Evolutionary conservation across 92 coral and sea anemone genomes (phyloP).

Genomic region (Phenganax stokvisi): DNA sequence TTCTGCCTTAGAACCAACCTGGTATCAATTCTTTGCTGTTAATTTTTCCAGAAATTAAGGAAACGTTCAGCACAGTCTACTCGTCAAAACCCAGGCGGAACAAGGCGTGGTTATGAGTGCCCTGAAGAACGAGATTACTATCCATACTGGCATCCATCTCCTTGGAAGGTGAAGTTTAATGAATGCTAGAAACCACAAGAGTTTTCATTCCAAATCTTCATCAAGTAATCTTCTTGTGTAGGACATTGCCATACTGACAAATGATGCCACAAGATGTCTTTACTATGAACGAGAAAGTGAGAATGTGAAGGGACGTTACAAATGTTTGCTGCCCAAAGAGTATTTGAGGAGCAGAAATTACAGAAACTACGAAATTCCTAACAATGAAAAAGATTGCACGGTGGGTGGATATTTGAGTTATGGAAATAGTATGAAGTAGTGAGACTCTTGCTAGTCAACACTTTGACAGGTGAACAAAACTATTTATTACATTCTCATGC

Average conservation of each 20-base stretch:
- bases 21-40: not conserved
- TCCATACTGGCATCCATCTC: constrained; percentile 97
- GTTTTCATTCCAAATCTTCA: too few species aligned
- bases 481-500: not conserved
- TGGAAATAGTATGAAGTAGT: not conserved
- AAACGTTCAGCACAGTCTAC: constrained; percentile 62
- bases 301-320: constrained; percentile 87
- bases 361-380: constrained; percentile 69
- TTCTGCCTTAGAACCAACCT: not conserved
- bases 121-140: constrained; percentile 89
- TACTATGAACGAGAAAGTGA: constrained; percentile 81
- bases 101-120: constrained; percentile 85
- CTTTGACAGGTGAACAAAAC: not conserved
- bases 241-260: constrained; percentile 90
- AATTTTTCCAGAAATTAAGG: constrained; percentile 53
- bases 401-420: constrained; percentile 34
- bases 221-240: not conserved
- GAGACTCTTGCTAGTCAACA: not conserved
- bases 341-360: constrained; percentile 60
- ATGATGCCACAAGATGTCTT: constrained; percentile 69
- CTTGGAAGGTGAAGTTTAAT: constrained; percentile 68
- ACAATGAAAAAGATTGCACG: constrained; percentile 70
- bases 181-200: too few species aligned
- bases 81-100: constrained; percentile 88
- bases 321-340: constrained; percentile 64